Base-by-base conservation (phyloP, 2,113 vertebrate species). In the Carassius gibelio region DNA sequence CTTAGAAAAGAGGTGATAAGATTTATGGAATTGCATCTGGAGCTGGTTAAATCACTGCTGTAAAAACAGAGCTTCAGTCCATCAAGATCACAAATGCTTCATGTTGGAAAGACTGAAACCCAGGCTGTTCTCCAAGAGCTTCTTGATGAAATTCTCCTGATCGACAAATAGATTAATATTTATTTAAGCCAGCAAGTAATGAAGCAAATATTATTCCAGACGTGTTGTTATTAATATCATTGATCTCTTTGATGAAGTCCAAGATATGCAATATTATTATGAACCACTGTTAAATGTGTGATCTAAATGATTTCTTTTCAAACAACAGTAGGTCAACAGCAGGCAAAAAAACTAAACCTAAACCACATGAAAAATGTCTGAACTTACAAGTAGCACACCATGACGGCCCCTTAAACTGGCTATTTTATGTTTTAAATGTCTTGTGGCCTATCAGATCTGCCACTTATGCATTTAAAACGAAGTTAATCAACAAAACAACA, bases 11-110 rank as follows among this genome's bases (percentile, higher is more conserved):
- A 86, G 75, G 26, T 59, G 76, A 81, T 64, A 23, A 64, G 66
- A 36, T 75, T 69, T 68, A 61, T 55, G 38, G 10, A 62, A 61
- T 72, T 81, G 38, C 87, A 90, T 83, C 84, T 84, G 87, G 84
- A 86, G 80, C 30, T 64, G 52, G 86, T 90, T 87, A 84, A 66
- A 71, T 23, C 42, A 69, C 82, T 81, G 85, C 59, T 57, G 75
- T 69, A 55, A 85, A 55, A 30, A 78, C 50, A 78, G 7, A 36
- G 66, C 68, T 61, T 38, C 26, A 68, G 71, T 74, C n/a, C 75
- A 86, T 48, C 10, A 6, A 74, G 61, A 66, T 82, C 55, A 52
- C 66, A 45, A 69, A 72, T 62, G 81, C 79, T 79, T 87, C 48
- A 68, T 76, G 69, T 13, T 6, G 8, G 55, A 19, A 23, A 69